Conservation (phyloP, 2,113 vertebrate genomes). For the Heptranchias perlo region DNA sequence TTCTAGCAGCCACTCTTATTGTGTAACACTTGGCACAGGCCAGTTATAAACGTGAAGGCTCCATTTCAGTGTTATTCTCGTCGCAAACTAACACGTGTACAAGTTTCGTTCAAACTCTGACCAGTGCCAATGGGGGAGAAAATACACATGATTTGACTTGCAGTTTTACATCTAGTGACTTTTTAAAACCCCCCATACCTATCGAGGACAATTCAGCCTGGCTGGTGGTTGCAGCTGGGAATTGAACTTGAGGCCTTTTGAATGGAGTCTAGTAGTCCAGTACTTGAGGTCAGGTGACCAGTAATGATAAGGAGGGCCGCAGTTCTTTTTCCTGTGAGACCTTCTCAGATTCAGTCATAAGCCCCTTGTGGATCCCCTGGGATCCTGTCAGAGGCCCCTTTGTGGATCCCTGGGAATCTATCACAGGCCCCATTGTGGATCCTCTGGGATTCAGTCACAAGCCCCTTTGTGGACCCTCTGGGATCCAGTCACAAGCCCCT, state of each 20-base stretch:
- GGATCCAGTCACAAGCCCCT: no score
- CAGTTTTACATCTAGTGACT: background rate
- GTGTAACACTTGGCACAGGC: background rate
- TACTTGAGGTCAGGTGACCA: no score
- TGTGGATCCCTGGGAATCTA: background rate
- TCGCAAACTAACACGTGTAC: slow-evolving; percentile 24
- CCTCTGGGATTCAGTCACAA: no score
- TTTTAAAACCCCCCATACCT: background rate
- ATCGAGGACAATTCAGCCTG: background rate
- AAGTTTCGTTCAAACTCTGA: background rate
- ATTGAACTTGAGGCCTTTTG: background rate
- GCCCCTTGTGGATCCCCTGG: background rate
- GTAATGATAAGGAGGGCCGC: background rate
- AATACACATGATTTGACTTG: background rate
- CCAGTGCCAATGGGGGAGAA: background rate
- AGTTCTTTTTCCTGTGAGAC: background rate
- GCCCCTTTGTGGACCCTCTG: no score
- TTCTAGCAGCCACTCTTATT: slow-evolving; percentile 28
- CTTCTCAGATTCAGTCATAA: background rate
- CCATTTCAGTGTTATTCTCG: slow-evolving; percentile 17
- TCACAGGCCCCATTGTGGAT: background rate
- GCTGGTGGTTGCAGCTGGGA: no score
- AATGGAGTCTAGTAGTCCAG: background rate
- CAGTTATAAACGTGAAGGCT: slow-evolving; percentile 13
- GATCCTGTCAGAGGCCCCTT: background rate